Percentiles rank a stretch among this genome's conserved stretches.
Conservation (phyloP, 2,888 invertebrate genomes). For the Zelleria hepariella region DNA sequence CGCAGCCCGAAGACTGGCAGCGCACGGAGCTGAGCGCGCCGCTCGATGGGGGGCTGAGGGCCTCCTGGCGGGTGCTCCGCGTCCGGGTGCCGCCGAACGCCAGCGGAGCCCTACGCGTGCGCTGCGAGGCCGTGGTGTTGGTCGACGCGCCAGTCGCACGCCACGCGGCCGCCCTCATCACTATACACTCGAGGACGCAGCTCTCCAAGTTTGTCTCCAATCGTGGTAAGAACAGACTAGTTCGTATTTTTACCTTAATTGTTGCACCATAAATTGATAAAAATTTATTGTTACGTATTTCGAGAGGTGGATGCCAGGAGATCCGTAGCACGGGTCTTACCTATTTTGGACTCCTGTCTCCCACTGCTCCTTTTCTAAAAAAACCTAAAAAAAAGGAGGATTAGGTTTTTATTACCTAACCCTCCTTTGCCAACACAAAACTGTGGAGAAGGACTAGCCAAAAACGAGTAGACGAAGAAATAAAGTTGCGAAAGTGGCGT, state of each 20-base stretch:
- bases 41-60: constrained; percentile 47
- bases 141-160: constrained; percentile 53
- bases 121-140: constrained; percentile 49
- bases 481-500: no score
- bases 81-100: constrained; percentile 46
- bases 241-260: background rate
- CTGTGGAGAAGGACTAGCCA: no score
- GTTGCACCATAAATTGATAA: no score
- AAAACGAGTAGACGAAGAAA: no score
- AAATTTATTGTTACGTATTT: no score
- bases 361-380: no score
- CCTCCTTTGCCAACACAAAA: no score
- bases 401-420: no score
- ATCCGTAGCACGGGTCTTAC: no score
- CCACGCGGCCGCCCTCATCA: constrained; percentile 41
- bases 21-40: constrained; percentile 45
- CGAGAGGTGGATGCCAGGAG: no score
- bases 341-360: no score
- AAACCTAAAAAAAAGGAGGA: no score
- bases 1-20: constrained; percentile 56
- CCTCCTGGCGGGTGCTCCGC: constrained; percentile 51
- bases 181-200: constrained; percentile 53
- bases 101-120: constrained; percentile 49
- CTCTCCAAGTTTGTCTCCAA: constrained; percentile 57
- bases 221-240: background rate